These are phyloP conservation scores for Atlantisia rogersi DNA, from an alignment of 2,113 vertebrate species.

Conservation along the genomic window DNA sequence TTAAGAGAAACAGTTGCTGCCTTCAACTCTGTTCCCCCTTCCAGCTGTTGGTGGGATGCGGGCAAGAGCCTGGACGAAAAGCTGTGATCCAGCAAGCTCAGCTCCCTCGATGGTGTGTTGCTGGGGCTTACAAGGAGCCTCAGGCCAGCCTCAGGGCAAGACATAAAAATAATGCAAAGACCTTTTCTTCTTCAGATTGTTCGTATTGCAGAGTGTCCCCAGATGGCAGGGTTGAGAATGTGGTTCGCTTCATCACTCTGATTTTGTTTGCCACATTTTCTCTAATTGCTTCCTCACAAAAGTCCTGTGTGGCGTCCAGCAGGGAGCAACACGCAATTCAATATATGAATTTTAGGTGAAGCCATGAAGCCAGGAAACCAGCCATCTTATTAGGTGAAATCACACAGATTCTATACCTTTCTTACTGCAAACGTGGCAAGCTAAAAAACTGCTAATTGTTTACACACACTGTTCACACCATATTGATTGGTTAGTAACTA, in stretches of 20 bases:
- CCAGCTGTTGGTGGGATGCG: neutral
- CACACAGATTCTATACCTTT: no score
- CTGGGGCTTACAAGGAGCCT: neutral
- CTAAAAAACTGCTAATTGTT: no score
- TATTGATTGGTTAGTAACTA: no score
- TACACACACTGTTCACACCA: no score
- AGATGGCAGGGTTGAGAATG: neutral
- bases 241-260: neutral
- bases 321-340: no score
- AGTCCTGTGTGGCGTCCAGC: neutral
- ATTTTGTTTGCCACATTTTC: conserved; percentile 10
- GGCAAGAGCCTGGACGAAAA: neutral
- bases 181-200: neutral
- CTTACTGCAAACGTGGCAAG: no score
- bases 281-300: conserved; percentile 15
- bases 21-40: neutral
- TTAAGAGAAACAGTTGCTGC: neutral
- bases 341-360: no score
- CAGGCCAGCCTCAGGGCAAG: neutral
- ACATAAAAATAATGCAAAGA: neutral
- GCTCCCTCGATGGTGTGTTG: neutral
- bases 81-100: neutral
- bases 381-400: no score
- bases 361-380: no score
- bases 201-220: neutral